Percentiles rank a stretch among this genome's conserved stretches.
phyloP scores from a whole-genome alignment of 2,113 vertebrate species.

The Oreochromis niloticus region DNA sequence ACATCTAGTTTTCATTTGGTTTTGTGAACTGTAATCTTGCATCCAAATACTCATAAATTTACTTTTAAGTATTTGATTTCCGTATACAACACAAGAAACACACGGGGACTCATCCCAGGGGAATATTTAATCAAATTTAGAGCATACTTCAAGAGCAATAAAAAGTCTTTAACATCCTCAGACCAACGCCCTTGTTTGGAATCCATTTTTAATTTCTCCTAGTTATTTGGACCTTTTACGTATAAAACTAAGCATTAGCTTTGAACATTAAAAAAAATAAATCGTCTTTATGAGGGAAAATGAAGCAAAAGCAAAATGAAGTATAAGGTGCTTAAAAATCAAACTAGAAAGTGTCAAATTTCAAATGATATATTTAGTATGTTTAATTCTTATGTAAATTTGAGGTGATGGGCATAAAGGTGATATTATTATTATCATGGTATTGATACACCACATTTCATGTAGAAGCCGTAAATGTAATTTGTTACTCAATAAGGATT shows the following conservation, averaged over 20 bases:
- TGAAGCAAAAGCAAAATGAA: background rate
- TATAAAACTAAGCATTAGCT: background rate
- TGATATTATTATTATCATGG: background rate
- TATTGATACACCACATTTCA: background rate
- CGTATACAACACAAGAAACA: background rate
- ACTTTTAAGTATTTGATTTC: background rate
- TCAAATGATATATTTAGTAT: background rate
- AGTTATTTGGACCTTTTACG: background rate
- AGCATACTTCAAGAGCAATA: background rate
- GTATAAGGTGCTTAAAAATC: background rate
- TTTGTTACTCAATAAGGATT: background rate
- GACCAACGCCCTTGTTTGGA: background rate
- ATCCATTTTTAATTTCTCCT: background rate
- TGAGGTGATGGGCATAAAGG: background rate
- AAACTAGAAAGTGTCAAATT: background rate
- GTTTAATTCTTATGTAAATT: background rate
- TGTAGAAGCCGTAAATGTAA: background rate
- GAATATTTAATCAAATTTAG: background rate
- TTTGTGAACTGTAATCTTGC: background rate
- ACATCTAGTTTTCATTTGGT: background rate
- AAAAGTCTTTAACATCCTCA: background rate
- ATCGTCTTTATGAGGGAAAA: background rate
- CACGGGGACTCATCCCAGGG: background rate
- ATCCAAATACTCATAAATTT: background rate
- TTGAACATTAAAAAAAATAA: background rate